A percentile compares a stretch with the other conserved stretches of the same genome.
These are phyloP conservation scores for Ochropleura leucogaster DNA, from an alignment of 2,888 invertebrate genomes.

Conservation along the genomic window DNA sequence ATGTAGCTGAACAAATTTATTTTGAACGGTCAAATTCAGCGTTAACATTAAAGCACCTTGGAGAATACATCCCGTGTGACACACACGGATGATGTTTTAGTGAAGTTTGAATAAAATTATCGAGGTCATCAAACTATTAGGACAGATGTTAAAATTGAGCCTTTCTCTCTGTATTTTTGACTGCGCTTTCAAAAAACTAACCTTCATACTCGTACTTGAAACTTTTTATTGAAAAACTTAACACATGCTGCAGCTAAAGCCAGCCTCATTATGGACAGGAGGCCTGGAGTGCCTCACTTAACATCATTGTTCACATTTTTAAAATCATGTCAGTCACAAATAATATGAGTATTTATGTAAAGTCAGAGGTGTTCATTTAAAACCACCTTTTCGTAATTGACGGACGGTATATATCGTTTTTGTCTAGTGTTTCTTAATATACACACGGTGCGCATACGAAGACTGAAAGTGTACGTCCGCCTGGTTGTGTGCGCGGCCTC, in stretches of 20 bases:
- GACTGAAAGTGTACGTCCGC: constrained; percentile 87
- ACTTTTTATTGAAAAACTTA: neutral
- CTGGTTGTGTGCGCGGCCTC: constrained; percentile 86
- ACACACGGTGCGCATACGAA: constrained; percentile 79
- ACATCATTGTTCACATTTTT: neutral
- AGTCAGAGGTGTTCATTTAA: constrained; percentile 41
- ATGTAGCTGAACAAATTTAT: constrained; percentile 84
- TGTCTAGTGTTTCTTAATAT: constrained; percentile 75
- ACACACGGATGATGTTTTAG: constrained; percentile 54
- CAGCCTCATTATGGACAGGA: constrained; percentile 12
- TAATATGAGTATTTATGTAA: constrained; percentile 18
- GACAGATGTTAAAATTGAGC: constrained; percentile 26
- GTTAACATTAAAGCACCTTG: constrained; percentile 76
- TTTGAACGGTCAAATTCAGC: constrained; percentile 78
- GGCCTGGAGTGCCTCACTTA: constrained; percentile 12
- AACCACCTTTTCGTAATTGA: constrained; percentile 66
- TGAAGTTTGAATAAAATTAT: constrained; percentile 43
- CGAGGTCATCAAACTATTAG: constrained; percentile 52
- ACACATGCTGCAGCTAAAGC: constrained; percentile 3
- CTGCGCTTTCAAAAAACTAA: neutral
- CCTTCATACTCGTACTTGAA: neutral
- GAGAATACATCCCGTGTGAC: constrained; percentile 71
- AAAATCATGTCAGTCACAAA: constrained; percentile 9
- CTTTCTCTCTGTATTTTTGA: constrained; percentile 19
- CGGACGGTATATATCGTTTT: constrained; percentile 71